Conservation (phyloP, 1,140 invertebrate species). For the Gryllus bimaculatus region DNA sequence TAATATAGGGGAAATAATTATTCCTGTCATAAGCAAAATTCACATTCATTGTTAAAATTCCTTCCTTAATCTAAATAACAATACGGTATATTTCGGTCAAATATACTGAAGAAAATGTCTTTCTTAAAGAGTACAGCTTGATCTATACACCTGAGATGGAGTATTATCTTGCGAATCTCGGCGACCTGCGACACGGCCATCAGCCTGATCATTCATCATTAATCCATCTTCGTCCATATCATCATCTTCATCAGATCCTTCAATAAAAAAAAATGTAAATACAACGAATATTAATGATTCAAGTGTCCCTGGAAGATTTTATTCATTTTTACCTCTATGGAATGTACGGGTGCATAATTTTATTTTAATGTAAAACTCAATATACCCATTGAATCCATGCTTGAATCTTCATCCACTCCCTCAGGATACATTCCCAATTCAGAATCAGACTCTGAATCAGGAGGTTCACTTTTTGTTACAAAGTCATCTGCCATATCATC, state of each 20-base stretch:
- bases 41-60: too few relatives aligned
- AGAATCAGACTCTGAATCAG: constrained; percentile 24
- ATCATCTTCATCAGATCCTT: constrained; percentile 20
- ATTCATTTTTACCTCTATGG: too few relatives aligned
- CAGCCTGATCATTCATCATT: constrained; percentile 22
- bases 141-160: constrained; percentile 23
- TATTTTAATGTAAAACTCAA: background rate
- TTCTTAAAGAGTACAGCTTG: background rate
- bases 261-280: background rate
- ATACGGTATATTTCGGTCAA: too few relatives aligned
- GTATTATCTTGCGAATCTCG: constrained; percentile 21
- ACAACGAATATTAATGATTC: too few relatives aligned
- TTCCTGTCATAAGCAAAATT: too few relatives aligned
- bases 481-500: constrained; percentile 14
- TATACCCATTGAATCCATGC: constrained; percentile 28
- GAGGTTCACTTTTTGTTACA: background rate
- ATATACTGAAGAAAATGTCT: too few relatives aligned
- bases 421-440: constrained; percentile 24
- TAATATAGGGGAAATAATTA: too few relatives aligned
- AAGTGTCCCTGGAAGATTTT: too few relatives aligned
- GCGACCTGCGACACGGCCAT: constrained; percentile 8
- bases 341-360: background rate
- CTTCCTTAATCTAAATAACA: too few relatives aligned
- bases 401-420: constrained; percentile 25
- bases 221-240: constrained; percentile 24